Evolutionary conservation across 2,113 vertebrate species (phyloP).

Genomic region (Galeopterus variegatus): DNA sequence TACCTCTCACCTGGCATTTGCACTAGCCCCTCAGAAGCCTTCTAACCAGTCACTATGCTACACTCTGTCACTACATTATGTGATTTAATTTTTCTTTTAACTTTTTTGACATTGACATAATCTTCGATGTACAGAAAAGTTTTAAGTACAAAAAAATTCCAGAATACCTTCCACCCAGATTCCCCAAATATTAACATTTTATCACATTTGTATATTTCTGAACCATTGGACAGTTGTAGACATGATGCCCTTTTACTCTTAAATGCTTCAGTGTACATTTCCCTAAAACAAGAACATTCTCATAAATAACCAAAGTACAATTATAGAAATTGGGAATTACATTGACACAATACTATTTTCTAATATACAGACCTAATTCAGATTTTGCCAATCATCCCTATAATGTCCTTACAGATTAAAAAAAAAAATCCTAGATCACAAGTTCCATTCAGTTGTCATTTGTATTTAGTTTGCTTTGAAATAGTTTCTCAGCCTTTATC

Average conservation of each 20-base stretch:
- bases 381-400: background rate
- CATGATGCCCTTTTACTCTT: background rate
- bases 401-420: background rate
- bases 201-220: slow-evolving; percentile 32
- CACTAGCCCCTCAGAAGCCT: background rate
- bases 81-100: background rate
- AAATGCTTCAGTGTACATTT: background rate
- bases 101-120: slow-evolving; percentile 20
- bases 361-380: background rate
- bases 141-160: background rate
- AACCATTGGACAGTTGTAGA: background rate
- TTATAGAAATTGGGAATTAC: background rate
- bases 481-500: background rate
- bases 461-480: slow-evolving; percentile 29
- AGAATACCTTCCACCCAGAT: background rate
- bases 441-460: background rate
- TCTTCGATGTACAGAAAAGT: slow-evolving; percentile 44
- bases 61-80: background rate
- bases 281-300: background rate
- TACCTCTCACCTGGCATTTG: background rate
- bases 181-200: background rate
- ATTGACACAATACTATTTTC: background rate
- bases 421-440: background rate
- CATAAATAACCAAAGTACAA: background rate
- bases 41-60: background rate